phyloP scores from a whole-genome alignment of 1,140 invertebrate genomes.

The Panagrolaimus sp. region DNA sequence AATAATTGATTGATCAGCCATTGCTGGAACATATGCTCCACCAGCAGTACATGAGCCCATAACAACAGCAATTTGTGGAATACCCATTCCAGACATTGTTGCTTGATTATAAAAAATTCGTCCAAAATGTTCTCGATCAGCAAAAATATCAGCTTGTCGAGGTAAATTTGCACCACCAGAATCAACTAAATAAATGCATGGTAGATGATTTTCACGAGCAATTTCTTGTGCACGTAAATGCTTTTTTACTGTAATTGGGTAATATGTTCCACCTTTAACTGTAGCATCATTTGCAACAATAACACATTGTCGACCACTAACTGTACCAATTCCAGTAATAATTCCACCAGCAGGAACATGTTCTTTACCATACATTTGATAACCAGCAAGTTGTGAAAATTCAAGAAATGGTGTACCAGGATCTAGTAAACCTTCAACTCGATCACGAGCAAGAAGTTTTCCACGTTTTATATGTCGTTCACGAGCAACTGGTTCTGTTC shows the following conservation, averaged over 20 bases:
- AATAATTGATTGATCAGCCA: slow-evolving; percentile 82
- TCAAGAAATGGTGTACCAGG: slow-evolving; percentile 82
- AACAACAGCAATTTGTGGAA: slow-evolving; percentile 91
- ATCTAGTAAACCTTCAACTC: slow-evolving; percentile 81
- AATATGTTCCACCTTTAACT: slow-evolving; percentile 89
- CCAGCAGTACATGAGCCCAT: slow-evolving; percentile 97
- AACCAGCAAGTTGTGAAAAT: slow-evolving; percentile 83
- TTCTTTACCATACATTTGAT: slow-evolving; percentile 72
- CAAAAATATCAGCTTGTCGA: slow-evolving; percentile 85
- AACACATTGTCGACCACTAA: slow-evolving; percentile 75
- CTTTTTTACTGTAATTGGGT: slow-evolving; percentile 94
- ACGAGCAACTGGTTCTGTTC: slow-evolving; percentile 58
- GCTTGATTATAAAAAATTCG: slow-evolving; percentile 96
- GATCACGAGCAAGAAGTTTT: slow-evolving; percentile 81
- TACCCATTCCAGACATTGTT: slow-evolving; percentile 81
- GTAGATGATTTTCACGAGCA: slow-evolving; percentile 79
- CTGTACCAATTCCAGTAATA: slow-evolving; percentile 77
- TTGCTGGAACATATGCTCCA: slow-evolving; percentile 92
- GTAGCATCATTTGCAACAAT: slow-evolving; percentile 94
- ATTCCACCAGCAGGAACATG: slow-evolving; percentile 71
- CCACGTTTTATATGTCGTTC: slow-evolving; percentile 60
- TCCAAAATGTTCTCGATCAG: slow-evolving; percentile 93
- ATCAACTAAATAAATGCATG: slow-evolving; percentile 91
- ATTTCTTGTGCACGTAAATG: slow-evolving; percentile 94
- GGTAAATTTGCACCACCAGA: slow-evolving; percentile 93